Evolutionary conservation across 2,888 invertebrate genomes (phyloP), one percentile per base, ranked within the genome.

Genomic region (Clunio marinus): DNA sequence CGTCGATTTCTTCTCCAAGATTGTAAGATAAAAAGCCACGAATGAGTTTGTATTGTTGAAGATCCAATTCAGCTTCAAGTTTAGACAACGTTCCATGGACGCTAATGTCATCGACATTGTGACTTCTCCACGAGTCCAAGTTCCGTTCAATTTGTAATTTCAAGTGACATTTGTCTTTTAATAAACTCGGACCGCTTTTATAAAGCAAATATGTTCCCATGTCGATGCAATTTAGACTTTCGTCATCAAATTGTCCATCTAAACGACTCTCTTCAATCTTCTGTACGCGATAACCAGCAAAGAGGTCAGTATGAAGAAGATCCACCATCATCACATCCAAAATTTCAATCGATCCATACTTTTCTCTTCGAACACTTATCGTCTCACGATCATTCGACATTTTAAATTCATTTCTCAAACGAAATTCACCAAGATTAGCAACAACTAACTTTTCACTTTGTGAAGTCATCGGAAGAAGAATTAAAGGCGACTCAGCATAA

Each of bases 21-120:
- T 97, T 97, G 79, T 91, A 90, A 1, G 88, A 84, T 5, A 97
- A 81, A 70, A 97, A 84, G 17, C 95, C 96, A 70, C 92, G 85
- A 66, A 97, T 84, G 46, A 96, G 80, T 77, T 89, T 88, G 80
- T 95, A 96, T 77, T 96, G 94, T 60, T 86, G 83, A 60, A 90
- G 83, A 80, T 93, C 91, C 69, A 97, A 78, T 55, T 88, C 85
- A 70, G 88, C 88, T 77, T 91, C 88, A 73, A 96, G 83, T 35
- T 93, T 91, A 1, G 93, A 89, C 70, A 97, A 81, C 28, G 88
- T 87, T 20, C 95, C 96, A 70, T 88, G 88, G 15, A 95, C 83
- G 74, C 89, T 88, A 78, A 93, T 85, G 78, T 95, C 93, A 0
- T 96, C 88, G 45, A 89, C 83, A 71, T 82, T 81, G 72, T 82